Base-by-base conservation (phyloP, 2,797 vertebrate genomes). In the Merluccius polli region DNA sequence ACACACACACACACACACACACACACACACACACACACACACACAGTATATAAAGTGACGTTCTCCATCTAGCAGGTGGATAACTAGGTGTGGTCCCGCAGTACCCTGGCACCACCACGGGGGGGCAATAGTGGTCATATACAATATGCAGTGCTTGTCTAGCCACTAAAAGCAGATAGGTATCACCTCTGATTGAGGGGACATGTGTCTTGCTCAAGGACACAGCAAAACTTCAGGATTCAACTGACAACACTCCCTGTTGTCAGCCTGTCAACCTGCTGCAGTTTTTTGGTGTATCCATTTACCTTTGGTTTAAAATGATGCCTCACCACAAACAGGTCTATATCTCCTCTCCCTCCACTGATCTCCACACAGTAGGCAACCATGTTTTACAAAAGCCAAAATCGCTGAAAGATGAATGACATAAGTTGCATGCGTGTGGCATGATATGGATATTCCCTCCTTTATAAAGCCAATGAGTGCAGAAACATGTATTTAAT, bases 51-150 rank as follows among this genome's bases (percentile, higher is more conserved):
- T 21, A 27, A 21, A 27, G 63, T 24, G 24, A 67, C 31, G 11
- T 31, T 29, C 29, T n/a, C n/a, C n/a, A n/a, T n/a, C n/a, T 31
- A 16, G 65, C 27, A 68, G 24, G 52, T 7, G 44, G n/a, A 67
- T 67, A 67, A 67, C 63, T 68, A 68, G 65, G 65, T 30, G 27
- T 68, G 65, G 65, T 31, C 27, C 12, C 29, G 65, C 65, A 68
- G 65, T 68, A 16, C 65, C 65, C 52, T 29, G 65, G 27, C 29
- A 30, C 4, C 13, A 30, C 65, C 65, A 68, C 24, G 13, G 29
- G 11, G 65, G 11, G 65, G 65, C 52, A 24, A 9, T 59, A 24
- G 52, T 59, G 52, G 10, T 59, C n/a, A 24, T 59, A 59, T 24
- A 18, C 21, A 24, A 9, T 11, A 59, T 9, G 24, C 52, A n/a